Evolutionary conservation across 2,113 vertebrate species (phyloP).

Genomic region (Fulmarus glacialis): DNA sequence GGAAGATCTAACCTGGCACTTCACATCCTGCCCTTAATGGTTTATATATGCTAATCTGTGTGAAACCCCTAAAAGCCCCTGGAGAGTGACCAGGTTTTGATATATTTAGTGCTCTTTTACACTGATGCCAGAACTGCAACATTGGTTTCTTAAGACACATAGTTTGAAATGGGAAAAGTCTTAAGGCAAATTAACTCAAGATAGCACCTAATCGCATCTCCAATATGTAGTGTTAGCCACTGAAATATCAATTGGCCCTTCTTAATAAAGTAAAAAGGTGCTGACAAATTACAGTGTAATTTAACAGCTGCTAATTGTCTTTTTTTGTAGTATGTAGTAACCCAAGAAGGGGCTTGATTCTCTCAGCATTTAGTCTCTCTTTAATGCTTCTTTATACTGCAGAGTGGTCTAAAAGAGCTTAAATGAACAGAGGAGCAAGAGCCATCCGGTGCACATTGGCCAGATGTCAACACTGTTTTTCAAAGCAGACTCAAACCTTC

Average conservation of each 20-base stretch:
- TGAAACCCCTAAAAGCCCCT: background rate
- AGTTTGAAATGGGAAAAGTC: background rate
- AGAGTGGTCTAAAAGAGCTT: background rate
- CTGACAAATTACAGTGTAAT: background rate
- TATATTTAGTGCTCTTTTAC: background rate
- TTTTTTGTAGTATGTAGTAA: background rate
- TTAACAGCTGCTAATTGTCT: background rate
- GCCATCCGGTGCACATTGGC: accelerated
- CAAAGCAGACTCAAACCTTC: background rate
- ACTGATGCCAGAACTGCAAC: background rate
- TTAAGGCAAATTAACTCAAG: background rate
- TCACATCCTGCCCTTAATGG: background rate
- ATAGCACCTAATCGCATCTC: background rate
- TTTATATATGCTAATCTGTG: background rate
- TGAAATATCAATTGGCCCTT: background rate
- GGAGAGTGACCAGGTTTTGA: background rate
- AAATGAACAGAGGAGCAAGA: background rate
- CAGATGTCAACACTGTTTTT: background rate
- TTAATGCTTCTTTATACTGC: background rate
- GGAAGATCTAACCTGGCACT: background rate
- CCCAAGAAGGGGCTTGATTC: background rate
- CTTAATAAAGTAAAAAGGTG: background rate
- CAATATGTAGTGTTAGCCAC: background rate
- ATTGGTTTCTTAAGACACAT: background rate
- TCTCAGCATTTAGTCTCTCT: background rate